Base-by-base conservation (phyloP, 1,140 invertebrate genomes). In the Sinonovacula constricta region DNA sequence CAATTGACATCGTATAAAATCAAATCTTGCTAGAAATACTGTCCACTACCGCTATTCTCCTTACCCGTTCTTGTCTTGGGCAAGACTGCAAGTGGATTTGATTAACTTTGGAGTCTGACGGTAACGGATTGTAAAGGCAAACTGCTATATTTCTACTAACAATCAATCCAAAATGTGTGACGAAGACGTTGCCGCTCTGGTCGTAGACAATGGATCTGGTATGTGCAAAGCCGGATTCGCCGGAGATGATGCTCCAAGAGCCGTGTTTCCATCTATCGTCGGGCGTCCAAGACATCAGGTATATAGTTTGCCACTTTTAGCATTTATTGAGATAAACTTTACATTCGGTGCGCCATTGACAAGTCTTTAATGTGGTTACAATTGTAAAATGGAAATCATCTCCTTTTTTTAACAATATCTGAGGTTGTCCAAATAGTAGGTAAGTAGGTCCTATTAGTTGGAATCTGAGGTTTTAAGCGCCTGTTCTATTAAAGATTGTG, bases 191-290 rank as follows among this genome's bases (percentile, higher is more conserved):
- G 63, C 63, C 39, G 63, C 63, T 10, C 34, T 66, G 2, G 63
- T 66, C 3, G 63, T 66, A 1, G 63, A 66, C 92, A 97, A 97
- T 93, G 95, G 95, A 83, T 96, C 95, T 81, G 95, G 95, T 82
- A 96, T 96, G 95, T 96, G 95, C 92, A 96, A 97, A 89, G 96
- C 96, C 90, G 96, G 96, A 82, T 97, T 97, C 90, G 96, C 96
- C 82, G 95, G 95, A 84, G 95, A 96, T 91, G 95, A 96, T 92
- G 95, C 95, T 66, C 95, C 95, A 49, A 93, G 95, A 82, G 96
- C 96, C 89, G 96, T 97, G 75, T 97, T 97, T 92, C 95, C 95
- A 56, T 96, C 95, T 53, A 96, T 96, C 90, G 95, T 95, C 66
- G 95, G 95, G 45, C 93, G 95, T 74, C 95, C 95, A 65, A 92